Base-by-base conservation (phyloP, 2,888 invertebrate genomes). In the Tineola bisselliella region DNA sequence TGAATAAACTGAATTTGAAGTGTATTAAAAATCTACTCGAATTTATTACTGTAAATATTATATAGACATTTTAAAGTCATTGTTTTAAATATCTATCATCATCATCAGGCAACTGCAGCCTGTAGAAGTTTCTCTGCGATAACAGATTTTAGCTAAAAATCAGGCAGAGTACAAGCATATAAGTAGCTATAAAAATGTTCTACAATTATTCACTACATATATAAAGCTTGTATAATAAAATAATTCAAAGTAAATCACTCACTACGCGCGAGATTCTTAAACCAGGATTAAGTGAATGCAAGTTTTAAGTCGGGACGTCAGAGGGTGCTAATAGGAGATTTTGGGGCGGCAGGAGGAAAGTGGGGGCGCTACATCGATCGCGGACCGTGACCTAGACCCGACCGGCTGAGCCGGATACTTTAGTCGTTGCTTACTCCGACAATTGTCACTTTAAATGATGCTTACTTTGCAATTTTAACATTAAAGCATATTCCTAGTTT, bases 321-420 rank as follows among this genome's bases (percentile, higher is more conserved):
- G 68, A 13, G 48, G 48, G 48, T 17, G 38, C 17, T 8, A 43
- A 43, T 43, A 13, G 65, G 43, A 43, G 43, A 6, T 43, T 48
- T 48, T 48, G 13, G 15, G 15, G n/a, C 10, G 70, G 73, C 65
- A 69, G 65, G 63, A 63, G 66, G 61, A 62, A 66, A 66, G 70
- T 65, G 70, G 71, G 79, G 80, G 80, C 80, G 89, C 89, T 89
- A 87, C 88, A 89, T 89, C 89, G 89, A 89, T 89, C 89, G 84
- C 80, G 78, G 81, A 77, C 86, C 88, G 87, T 89, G 89, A 89
- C 90, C 89, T 89, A 89, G 89, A 89, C 90, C 89, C 77, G 89
- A 77, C 84, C 86, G 84, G 82, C 79, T 81, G 31, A 25, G 17
- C 48, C 18, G 60, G 25, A 25, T 25, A 25, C 25, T 25, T 25